Conservation (phyloP, 2,113 vertebrate species). For the Riparia riparia region DNA sequence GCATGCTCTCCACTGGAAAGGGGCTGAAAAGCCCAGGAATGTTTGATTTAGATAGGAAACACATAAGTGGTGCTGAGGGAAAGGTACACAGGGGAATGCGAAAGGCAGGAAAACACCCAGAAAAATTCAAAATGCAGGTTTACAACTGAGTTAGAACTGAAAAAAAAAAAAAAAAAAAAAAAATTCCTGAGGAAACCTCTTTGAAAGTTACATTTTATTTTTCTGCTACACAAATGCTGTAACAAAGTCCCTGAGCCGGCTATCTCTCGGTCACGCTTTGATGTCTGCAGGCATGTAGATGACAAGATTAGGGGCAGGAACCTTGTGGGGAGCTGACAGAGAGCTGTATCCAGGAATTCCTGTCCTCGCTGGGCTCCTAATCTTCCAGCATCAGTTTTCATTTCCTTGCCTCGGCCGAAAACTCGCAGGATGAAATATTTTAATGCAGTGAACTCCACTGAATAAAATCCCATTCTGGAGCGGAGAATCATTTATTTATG, state of each 20-base stretch:
- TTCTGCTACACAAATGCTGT: not conserved
- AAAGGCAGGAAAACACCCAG: not conserved
- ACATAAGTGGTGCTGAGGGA: not conserved
- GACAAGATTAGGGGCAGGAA: not conserved
- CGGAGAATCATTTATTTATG: not conserved
- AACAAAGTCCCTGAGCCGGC: accelerated
- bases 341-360: not conserved
- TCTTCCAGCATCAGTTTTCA: not conserved
- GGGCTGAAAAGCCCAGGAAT: not conserved
- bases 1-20: slow-evolving; percentile 27
- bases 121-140: not conserved
- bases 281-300: not conserved
- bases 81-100: not conserved
- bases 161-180: not conserved
- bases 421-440: not conserved
- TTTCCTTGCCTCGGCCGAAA: not conserved
- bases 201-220: not conserved
- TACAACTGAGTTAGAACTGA: accelerated
- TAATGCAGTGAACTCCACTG: not conserved
- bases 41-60: slow-evolving; percentile 63
- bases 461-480: not conserved
- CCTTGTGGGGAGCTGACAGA: not conserved
- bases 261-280: not conserved
- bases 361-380: not conserved
- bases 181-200: not conserved